Evolutionary conservation across 2,888 invertebrate species (phyloP), one percentile per base, ranked within the genome.

Genomic region (Plagodis dolabraria): DNA sequence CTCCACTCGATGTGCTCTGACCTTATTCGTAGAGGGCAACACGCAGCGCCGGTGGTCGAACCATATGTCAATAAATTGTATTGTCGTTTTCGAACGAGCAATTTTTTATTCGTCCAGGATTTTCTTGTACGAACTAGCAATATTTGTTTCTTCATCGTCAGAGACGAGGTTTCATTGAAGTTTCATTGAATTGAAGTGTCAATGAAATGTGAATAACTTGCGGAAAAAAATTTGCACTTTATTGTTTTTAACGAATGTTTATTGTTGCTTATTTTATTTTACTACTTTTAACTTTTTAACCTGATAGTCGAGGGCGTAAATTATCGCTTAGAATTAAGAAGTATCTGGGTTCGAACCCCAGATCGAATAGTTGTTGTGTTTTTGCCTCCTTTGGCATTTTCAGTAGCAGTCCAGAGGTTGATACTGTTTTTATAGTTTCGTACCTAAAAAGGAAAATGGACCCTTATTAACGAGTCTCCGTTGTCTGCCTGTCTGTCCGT

Each of bases 1-100:
- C 50, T 33, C 46, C 47, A 42, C 60, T 38, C 33, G 33, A 47
- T 60, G 40, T 51, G 38, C 11, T 47, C 33, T 44, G 10, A 44
- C 22, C 44, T 36, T 6, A 36, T 5, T 51, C 54, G 33, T 54
- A 60, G 60, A 51, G 53, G 35, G 33, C 48, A 43, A 38, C 60
- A 10, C 47, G 22, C 22, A 22, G 22, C n/a, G 47, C 51, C 51
- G 60, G 60, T 60, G 60, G 60, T 60, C 60, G 50, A 42, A 7
- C 49, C 40, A 22, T 40, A 22, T 50, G 42, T 51, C 51, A 36
- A 52, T 60, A 60, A 55, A 55, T 55, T 55, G 47, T 47, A 60
- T 52, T 58, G 54, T 60, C 50, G 44, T 58, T 58, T 22, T 11
- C n/a, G 6, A 34, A 51, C 47, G 33, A 34, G 46, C 34, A 5